Evolutionary conservation across 1,140 invertebrate species (phyloP).

Genomic region (Drosophila bipectinata): DNA sequence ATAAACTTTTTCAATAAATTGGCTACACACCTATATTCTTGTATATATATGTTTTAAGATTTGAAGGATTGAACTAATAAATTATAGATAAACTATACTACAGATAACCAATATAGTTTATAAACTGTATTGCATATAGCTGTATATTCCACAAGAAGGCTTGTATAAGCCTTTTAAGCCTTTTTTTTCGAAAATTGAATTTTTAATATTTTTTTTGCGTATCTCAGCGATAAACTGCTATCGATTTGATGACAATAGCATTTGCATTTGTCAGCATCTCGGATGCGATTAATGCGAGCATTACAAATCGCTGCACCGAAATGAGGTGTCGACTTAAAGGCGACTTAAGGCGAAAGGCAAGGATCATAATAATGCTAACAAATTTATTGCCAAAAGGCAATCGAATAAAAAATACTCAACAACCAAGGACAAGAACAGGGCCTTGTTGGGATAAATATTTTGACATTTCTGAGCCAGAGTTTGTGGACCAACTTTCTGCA

Average conservation of each 20-base stretch:
- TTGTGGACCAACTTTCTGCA: background rate
- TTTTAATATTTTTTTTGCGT: background rate
- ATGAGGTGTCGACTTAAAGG: slow-evolving; percentile 79
- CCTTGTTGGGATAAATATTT: slow-evolving; percentile 53
- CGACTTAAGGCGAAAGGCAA: slow-evolving; percentile 48
- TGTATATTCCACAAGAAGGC: background rate
- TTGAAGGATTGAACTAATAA: too few relatives aligned
- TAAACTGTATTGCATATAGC: too few relatives aligned
- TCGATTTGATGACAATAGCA: slow-evolving; percentile 63
- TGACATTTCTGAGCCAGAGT: slow-evolving; percentile 44
- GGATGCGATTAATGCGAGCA: slow-evolving; percentile 55
- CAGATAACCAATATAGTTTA: too few relatives aligned
- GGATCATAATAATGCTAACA: slow-evolving; percentile 67
- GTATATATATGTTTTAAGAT: too few relatives aligned
- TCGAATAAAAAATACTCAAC: background rate
- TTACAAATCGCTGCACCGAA: slow-evolving; percentile 54
- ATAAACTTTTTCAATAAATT: too few relatives aligned
- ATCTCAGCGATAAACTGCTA: slow-evolving; percentile 52
- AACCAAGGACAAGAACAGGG: slow-evolving; percentile 50
- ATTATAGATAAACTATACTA: too few relatives aligned
- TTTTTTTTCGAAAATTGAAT: background rate
- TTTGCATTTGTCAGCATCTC: slow-evolving; percentile 71
- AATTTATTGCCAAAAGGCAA: slow-evolving; percentile 30
- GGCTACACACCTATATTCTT: too few relatives aligned
- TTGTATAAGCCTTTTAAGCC: too few relatives aligned